Base-by-base conservation (phyloP, 2,888 invertebrate genomes). In the Phengaris alcon region DNA sequence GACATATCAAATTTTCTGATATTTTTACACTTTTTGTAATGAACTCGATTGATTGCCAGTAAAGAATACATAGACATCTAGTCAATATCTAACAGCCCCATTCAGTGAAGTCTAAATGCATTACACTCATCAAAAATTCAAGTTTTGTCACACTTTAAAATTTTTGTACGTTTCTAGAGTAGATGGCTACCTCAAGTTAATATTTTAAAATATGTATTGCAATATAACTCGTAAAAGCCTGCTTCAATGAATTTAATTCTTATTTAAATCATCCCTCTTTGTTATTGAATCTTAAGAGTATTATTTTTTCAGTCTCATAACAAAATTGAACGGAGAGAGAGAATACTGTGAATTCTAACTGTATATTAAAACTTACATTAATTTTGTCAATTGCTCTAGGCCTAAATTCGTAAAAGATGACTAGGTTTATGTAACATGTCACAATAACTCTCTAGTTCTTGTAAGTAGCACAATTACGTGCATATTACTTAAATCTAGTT, bases 1-100 rank as follows among this genome's bases (percentile, higher is more conserved):
- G 89, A 88, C 85, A 84, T 85, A 82, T 84, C 81, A 79, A 82
- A 22, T 22, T 81, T 54, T 22, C 54, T 54, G 6, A 13, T 52
- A 70, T 35, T 54, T 6, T 6, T 35, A 35, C 7, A 12, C 35
- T 64, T 64, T 35, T 35, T 9, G 15, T 15, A 57, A 57, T 57
- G 1, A 59, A 35, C 52, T 52, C 8, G 52, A 10, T 10, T 52
- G 10, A 5, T 59, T 59, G 22, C 59, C 22, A 8, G 10, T 35
- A 6, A 64, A 64, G n/a, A 2, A 55, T 55, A 35, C 35, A 35
- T 35, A 35, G 35, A 35, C 35, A 35, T 35, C 57, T 57, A 8
- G 15, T 57, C n/a, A 22, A 35, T 35, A 64, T 12, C 10, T 35
- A 35, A 35, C 35, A 64, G 35, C 35, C 35, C 64, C 35, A 64